Conservation (phyloP, 2,113 vertebrate species). For the Thalassarche chlororhynchos region DNA sequence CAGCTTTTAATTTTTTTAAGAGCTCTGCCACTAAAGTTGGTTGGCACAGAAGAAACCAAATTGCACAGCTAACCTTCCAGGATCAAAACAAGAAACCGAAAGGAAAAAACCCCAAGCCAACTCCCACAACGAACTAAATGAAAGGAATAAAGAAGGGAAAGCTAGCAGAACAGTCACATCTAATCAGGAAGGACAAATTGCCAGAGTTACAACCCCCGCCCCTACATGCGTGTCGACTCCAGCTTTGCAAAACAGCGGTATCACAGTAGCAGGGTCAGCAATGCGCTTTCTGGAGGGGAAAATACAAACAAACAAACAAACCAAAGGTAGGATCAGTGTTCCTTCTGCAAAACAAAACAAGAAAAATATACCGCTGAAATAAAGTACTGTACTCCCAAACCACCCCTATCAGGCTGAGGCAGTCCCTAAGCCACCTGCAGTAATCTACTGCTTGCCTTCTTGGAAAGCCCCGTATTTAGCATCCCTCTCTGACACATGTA, state of each 20-base stretch:
- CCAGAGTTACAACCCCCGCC: slow-evolving; percentile 58
- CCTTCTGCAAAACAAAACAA: slow-evolving; percentile 72
- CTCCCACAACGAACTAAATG: slow-evolving; percentile 59
- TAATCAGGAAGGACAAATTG: slow-evolving; percentile 58
- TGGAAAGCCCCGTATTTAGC: not conserved
- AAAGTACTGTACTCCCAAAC: not conserved
- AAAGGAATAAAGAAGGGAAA: slow-evolving; percentile 71
- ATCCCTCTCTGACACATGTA: not conserved
- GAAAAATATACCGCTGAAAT: slow-evolving; percentile 51
- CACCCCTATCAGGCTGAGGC: not conserved
- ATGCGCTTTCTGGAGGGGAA: slow-evolving; percentile 64
- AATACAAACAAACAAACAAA: slow-evolving; percentile 73
- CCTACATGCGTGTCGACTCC: slow-evolving; percentile 71
- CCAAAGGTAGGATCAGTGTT: slow-evolving; percentile 67
- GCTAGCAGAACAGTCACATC: slow-evolving; percentile 75
- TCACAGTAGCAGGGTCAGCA: slow-evolving; percentile 65
- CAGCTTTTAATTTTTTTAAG: slow-evolving; percentile 64
- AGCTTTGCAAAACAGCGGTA: slow-evolving; percentile 70
- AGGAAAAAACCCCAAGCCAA: slow-evolving; percentile 59
- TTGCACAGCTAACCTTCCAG: slow-evolving; percentile 67
- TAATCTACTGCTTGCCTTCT: not conserved
- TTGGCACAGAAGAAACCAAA: slow-evolving; percentile 73
- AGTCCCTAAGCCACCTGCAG: not conserved
- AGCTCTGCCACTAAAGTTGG: slow-evolving; percentile 66
- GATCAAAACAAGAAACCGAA: slow-evolving; percentile 60